These are phyloP conservation scores for Polyploca ridens DNA, from an alignment of 2,888 invertebrate genomes.

Conservation along the genomic window DNA sequence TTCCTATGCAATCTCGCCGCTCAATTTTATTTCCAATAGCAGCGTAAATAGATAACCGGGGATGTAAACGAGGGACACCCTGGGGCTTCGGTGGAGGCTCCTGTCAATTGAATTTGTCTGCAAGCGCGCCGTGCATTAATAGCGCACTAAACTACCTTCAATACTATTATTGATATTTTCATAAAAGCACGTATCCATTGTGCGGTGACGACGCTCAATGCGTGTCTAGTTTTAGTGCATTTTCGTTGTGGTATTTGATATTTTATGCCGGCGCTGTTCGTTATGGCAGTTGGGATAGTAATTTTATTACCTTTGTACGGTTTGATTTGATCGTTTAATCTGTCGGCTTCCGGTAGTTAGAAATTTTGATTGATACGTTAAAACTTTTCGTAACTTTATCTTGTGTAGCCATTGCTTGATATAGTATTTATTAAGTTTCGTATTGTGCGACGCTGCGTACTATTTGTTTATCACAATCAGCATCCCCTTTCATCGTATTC, in stretches of 20 bases:
- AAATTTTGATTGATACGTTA: constrained; percentile 25
- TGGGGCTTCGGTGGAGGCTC: constrained; percentile 71
- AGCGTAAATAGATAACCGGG: constrained; percentile 76
- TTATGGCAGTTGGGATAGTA: constrained; percentile 47
- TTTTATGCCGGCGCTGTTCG: constrained; percentile 55
- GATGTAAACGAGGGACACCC: constrained; percentile 76
- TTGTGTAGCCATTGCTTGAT: neutral
- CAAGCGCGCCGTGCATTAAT: constrained; percentile 77
- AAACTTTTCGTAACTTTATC: constrained; percentile 16
- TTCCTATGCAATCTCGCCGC: constrained; percentile 74
- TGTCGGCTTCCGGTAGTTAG: constrained; percentile 40
- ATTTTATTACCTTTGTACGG: constrained; percentile 58
- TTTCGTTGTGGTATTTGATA: constrained; percentile 64
- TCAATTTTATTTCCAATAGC: constrained; percentile 76
- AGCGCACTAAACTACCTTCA: constrained; percentile 76
- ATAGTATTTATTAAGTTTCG: neutral
- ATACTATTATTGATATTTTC: constrained; percentile 76
- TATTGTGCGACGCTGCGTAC: constrained; percentile 17
- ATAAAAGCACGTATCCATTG: constrained; percentile 69
- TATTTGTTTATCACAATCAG: constrained; percentile 50
- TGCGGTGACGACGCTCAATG: constrained; percentile 56
- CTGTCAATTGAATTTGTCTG: constrained; percentile 84
- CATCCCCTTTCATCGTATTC: constrained; percentile 59
- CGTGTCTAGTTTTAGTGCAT: constrained; percentile 62
- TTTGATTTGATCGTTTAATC: constrained; percentile 59